These are phyloP conservation scores for Sebastes fasciatus DNA, from an alignment of 2,113 vertebrate genomes.

Conservation along the genomic window DNA sequence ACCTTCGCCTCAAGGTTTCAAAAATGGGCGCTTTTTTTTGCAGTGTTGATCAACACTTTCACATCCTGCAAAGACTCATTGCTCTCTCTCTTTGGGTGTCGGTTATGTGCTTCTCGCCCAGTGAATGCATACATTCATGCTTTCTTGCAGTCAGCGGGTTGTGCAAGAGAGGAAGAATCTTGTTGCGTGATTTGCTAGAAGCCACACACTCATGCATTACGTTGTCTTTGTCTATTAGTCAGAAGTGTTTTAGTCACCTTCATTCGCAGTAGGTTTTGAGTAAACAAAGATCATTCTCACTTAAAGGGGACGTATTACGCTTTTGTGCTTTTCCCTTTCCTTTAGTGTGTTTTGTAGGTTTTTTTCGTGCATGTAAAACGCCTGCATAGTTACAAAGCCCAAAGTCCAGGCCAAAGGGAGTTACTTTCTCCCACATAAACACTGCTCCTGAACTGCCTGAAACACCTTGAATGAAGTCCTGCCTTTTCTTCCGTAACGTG, in stretches of 20 bases:
- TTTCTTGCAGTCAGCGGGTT: constrained; percentile 5
- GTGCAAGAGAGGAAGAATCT: constrained; percentile 13
- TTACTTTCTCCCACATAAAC: no score
- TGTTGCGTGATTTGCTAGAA: not conserved
- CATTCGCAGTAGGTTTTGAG: not conserved
- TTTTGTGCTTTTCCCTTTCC: no score
- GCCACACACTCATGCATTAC: fast-evolving
- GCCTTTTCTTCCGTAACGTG: no score
- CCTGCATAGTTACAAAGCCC: no score
- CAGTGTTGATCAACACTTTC: constrained; percentile 32
- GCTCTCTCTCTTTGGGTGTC: constrained; percentile 4
- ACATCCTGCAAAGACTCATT: constrained; percentile 40
- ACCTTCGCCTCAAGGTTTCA: constrained; percentile 13
- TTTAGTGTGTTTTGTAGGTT: not conserved
- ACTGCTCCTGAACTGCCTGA: no score
- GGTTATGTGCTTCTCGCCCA: constrained; percentile 7
- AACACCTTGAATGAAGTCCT: no score
- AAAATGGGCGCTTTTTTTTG: constrained; percentile 43
- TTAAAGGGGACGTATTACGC: not conserved
- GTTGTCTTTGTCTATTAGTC: not conserved
- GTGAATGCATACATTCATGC: constrained; percentile 16
- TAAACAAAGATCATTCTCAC: not conserved
- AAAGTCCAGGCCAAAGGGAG: no score
- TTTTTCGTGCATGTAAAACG: no score
- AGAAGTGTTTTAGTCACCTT: not conserved